Percentiles rank a stretch among this genome's conserved stretches.
phyloP scores from a whole-genome alignment of 2,113 vertebrate genomes.

The Ageneiosus marmoratus region DNA sequence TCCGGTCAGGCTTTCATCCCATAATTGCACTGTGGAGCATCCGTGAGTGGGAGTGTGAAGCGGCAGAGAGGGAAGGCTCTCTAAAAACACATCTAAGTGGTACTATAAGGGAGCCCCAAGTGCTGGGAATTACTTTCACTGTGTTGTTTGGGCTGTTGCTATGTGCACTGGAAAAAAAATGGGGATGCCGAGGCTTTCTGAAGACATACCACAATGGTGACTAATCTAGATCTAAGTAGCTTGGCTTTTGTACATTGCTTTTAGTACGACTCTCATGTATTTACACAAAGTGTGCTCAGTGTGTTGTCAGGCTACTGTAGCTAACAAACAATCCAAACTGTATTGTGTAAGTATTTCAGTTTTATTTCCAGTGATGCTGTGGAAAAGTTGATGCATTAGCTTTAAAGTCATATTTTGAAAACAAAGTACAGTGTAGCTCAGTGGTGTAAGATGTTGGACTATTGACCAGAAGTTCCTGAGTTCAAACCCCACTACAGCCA shows the following conservation, averaged over 20 bases:
- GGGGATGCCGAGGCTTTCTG: neutral
- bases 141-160: conserved; percentile 15
- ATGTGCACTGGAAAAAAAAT: neutral
- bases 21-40: conserved; percentile 31
- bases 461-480: too few species aligned
- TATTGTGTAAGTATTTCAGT: neutral
- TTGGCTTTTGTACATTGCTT: neutral
- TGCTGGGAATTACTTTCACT: conserved; percentile 1
- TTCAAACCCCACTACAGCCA: too few species aligned
- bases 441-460: too few species aligned
- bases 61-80: conserved; percentile 46
- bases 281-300: neutral
- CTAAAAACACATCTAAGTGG: conserved; percentile 47
- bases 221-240: neutral
- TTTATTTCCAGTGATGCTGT: neutral
- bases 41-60: conserved; percentile 20
- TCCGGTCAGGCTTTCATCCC: conserved; percentile 65
- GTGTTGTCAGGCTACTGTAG: too few species aligned
- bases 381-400: neutral
- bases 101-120: neutral
- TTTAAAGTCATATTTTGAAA: neutral
- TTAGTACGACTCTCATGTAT: neutral
- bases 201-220: neutral
- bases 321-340: neutral
- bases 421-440: too few species aligned